Evolutionary conservation across 2,888 invertebrate species (phyloP), one percentile per base, ranked within the genome.

Genomic region (Pteria penguin): DNA sequence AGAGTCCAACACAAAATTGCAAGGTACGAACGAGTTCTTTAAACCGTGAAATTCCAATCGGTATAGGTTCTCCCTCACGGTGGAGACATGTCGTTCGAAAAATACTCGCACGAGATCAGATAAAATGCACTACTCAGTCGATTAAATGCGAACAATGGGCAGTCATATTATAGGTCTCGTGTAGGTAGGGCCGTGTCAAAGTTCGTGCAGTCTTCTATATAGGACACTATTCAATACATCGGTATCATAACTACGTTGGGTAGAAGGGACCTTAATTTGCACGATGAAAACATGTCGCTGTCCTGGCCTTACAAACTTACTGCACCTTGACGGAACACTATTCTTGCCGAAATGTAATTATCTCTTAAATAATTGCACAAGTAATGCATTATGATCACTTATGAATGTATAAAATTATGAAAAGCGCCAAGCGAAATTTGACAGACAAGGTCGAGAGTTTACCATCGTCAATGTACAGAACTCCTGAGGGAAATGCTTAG

Each of bases 121-220:
- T 77, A 77, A 70, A 70, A 57, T 58, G 54, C 65, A 62, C 65
- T 77, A 65, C 66, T 69, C 69, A 73, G 69, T 68, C 63, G 69
- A 73, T 77, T 77, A 65, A 52, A 57, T 54, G 26, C 52, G 55
- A 70, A 77, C 76, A 77, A 77, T 65, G 27, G 22, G 18, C 4
- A 57, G 52, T 57, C 33, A 72, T 52, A 69, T 63, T 65, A 61
- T 65, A 58, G n/a, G n/a, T n/a, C n/a, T n/a, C n/a, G n/a, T n/a
- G n/a, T n/a, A n/a, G 76, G 76, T 73, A 69, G 70, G 76, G 70
- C 72, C 45, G 29, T 70, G 72, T 73, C 73, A 77, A 58, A 63
- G 36, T 52, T 32, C 67, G n/a, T 32, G 31, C 57, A 58, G 67
- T 62, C 55, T 24, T 63, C 72, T 68, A 72, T 72, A 72, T 76